Base-by-base conservation (phyloP, 2,797 vertebrate species). In the Alectoris magna region DNA sequence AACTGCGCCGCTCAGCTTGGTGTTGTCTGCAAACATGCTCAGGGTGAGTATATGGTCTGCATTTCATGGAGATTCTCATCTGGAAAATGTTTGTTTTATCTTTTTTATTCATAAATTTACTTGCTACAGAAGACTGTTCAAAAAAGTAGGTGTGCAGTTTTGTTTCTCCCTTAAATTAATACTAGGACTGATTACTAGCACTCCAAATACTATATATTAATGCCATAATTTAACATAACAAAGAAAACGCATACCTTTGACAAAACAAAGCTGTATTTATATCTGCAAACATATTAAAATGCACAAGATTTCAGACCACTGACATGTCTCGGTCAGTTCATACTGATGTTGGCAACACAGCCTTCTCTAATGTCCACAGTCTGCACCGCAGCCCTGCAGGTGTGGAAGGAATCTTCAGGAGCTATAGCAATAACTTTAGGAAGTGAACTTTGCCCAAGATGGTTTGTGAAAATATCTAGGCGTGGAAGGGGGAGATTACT, bases 101-200 rank as follows among this genome's bases (percentile, higher is more conserved):
- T 59, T 62, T 6, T 12, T 12, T 71, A 14, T 81, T 85, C 91
- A 69, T 39, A 43, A 43, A 17, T 43, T 62, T 26, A 56, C 22
- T 74, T 51, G 7, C 34, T 78, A 39, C 41, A 70, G 29, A 93
- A 79, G 14, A 78, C 9, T 34, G 22, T 34, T 87, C 8, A 18
- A 34, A 71, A 53, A 87, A 80, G 17, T 19, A 19, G 23, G 24
- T 44, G 68, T 70, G 59, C 82, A 31, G 24, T 84, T 92, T 79
- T 78, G 27, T 90, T 88, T 94, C 83, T 94, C 53, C 90, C 80
- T 92, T 55, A 67, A 84, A 56, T n/a, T 5, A 93, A 71, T 78
- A 62, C 77, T 74, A 73, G 67, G 43, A 88, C 86, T 95, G 53
- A 59, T 88, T 92, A 69, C 11, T 51, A 87, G 26, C 31, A 64